Conservation (phyloP, 2,888 invertebrate species). For the Entomobrya multifasciata region DNA sequence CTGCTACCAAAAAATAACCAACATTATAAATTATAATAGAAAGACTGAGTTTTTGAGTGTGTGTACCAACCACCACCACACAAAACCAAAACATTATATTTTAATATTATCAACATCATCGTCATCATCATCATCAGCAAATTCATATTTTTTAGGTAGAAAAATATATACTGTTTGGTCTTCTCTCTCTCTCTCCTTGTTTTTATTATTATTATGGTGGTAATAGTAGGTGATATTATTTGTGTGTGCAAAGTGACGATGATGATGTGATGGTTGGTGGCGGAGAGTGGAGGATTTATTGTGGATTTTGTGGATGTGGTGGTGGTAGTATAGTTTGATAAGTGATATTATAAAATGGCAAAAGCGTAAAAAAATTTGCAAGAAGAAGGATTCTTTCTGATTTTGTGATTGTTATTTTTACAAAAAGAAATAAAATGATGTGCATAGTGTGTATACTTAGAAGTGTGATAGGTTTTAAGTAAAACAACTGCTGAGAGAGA, state of each 20-base stretch:
- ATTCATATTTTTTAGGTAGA: slow-evolving; percentile 46
- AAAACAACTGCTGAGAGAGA: not conserved
- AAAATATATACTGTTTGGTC: not conserved
- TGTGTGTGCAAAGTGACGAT: no score
- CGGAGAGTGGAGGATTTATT: slow-evolving; percentile 18
- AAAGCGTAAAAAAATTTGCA: no score
- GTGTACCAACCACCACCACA: not conserved
- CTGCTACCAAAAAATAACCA: no score
- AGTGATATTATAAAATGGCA: not conserved
- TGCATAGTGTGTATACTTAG: not conserved
- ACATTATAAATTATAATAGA: no score
- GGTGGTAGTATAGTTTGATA: not conserved
- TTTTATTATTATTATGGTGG: slow-evolving; percentile 30
- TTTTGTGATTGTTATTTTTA: slow-evolving; percentile 9
- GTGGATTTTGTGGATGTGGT: slow-evolving; percentile 45
- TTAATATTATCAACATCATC: not conserved
- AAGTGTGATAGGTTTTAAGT: not conserved
- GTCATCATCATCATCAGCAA: slow-evolving; percentile 26
- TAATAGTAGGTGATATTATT: slow-evolving; percentile 1
- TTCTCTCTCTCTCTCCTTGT: slow-evolving; percentile 26
- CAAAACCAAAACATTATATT: not conserved
- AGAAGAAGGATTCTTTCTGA: no score
- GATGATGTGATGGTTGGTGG: slow-evolving; percentile 15
- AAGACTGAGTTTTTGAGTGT: no score
- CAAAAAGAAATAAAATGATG: not conserved